A percentile compares a stretch with the other conserved stretches of the same genome.
phyloP scores from a whole-genome alignment of 2,797 vertebrate species.

The Gymnoscopelus braueri region DNA sequence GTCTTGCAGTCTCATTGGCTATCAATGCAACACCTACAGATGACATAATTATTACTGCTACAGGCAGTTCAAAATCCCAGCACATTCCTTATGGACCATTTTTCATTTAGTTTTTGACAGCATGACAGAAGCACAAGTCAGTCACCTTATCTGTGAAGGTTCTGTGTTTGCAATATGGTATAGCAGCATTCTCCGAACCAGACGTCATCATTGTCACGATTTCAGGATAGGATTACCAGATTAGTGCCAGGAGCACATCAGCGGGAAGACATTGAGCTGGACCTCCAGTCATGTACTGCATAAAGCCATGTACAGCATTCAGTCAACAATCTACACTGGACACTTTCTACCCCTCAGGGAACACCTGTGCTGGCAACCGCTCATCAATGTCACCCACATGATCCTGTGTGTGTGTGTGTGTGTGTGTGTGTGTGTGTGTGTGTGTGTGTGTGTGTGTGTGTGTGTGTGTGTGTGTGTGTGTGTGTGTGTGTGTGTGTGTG shows the following conservation, averaged over 20 bases:
- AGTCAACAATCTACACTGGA: slow-evolving; percentile 65
- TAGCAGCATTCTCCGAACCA: slow-evolving; percentile 46
- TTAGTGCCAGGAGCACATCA: slow-evolving; percentile 37
- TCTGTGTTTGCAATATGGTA: slow-evolving; percentile 35
- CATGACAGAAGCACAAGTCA: slow-evolving; percentile 73
- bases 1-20: slow-evolving; percentile 9
- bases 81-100: slow-evolving; percentile 67
- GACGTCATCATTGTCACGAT: slow-evolving; percentile 49
- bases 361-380: slow-evolving; percentile 42
- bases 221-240: slow-evolving; percentile 63
- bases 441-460: background rate
- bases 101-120: slow-evolving; percentile 66
- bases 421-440: background rate
- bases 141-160: slow-evolving; percentile 69
- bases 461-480: background rate
- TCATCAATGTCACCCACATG: slow-evolving; percentile 40
- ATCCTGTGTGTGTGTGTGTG: background rate
- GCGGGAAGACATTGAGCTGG: slow-evolving; percentile 41
- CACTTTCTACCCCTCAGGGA: slow-evolving; percentile 51
- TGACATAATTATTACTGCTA: slow-evolving; percentile 40
- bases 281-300: slow-evolving; percentile 50
- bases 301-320: slow-evolving; percentile 61
- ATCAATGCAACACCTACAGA: slow-evolving; percentile 39
- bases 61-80: slow-evolving; percentile 59
- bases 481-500: background rate